Base-by-base conservation (phyloP, 1,140 invertebrate species). In the Drosophila sucinea region DNA sequence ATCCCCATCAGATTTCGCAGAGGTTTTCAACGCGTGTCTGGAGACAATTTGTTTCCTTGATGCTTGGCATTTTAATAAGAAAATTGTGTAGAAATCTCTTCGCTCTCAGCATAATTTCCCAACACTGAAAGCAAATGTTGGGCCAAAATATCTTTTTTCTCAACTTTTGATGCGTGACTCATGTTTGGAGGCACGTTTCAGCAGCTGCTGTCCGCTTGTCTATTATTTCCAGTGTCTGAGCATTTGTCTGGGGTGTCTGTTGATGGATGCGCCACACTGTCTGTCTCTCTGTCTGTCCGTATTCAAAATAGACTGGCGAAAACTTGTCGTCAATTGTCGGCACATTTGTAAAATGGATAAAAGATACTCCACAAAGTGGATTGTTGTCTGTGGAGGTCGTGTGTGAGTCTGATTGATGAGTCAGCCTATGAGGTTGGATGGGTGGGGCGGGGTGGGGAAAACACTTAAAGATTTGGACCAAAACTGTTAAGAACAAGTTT, bases 221-320 rank as follows among this genome's bases (percentile, higher is more conserved):
- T 54, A 67, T 58, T 77, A 62, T 29, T 57, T 78, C 57, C 65
- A 78, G 69, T 67, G 47, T 57, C 56, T 63, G 54, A 58, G 33
- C 56, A 58, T 38, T 51, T 58, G 30, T 29, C 73, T 60, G 17
- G 51, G 44, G 25, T 72, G 70, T 57, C 63, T 67, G 82, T 60
- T 86, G 82, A 87, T 76, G 75, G 83, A 86, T 79, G 72, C 65
- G 75, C 68, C 74, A 57, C 70, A 51, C 23, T 51, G 44, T 51
- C 44, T 70, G 62, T 60, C 60, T 56, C 17, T 44, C 17, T n/a
- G 60, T 35, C 55, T 68, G 27, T 44, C 47, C 69, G 35, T 70
- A 79, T 87, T 78, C 66, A 79, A 87, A 87, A 85, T 82, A 85
- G 79, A 82, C 67, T 85, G 68, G 83, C 68, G 62, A 76, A 73